phyloP scores from a whole-genome alignment of 2,113 vertebrate species.

The Centrocercus urophasianus region DNA sequence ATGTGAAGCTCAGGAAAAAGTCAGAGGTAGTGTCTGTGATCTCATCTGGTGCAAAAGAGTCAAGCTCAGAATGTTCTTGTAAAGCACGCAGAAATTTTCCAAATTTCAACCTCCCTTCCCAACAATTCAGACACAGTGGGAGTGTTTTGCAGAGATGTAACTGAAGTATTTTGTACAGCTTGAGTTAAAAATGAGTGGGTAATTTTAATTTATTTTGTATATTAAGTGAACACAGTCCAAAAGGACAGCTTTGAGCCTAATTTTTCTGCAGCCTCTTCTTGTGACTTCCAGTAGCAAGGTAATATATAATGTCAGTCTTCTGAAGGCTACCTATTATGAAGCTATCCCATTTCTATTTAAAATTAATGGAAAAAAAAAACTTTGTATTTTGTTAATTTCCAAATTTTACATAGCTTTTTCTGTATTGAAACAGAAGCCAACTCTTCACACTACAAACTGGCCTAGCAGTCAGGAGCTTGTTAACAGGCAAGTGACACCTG shows the following conservation, averaged over 20 bases:
- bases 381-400: not conserved
- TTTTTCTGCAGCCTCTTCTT: not conserved
- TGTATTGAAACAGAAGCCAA: not conserved
- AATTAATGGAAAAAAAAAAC: not conserved
- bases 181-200: not conserved
- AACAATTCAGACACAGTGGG: not conserved
- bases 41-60: not conserved
- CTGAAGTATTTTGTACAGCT: not conserved
- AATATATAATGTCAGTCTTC: not conserved
- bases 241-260: not conserved
- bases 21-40: not conserved
- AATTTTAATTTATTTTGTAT: not conserved
- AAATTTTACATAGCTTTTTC: not conserved
- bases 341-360: not conserved
- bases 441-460: not conserved
- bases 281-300: not conserved
- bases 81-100: not conserved
- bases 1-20: not conserved
- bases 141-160: not conserved
- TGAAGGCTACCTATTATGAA: not conserved
- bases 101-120: not conserved
- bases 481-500: not conserved
- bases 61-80: not conserved
- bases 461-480: not conserved
- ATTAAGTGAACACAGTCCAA: not conserved